A percentile compares a stretch with the other conserved stretches of the same genome.
Evolutionary conservation across 2,888 invertebrate species (phyloP).

Genomic region (Scaptomyza polygonia): DNA sequence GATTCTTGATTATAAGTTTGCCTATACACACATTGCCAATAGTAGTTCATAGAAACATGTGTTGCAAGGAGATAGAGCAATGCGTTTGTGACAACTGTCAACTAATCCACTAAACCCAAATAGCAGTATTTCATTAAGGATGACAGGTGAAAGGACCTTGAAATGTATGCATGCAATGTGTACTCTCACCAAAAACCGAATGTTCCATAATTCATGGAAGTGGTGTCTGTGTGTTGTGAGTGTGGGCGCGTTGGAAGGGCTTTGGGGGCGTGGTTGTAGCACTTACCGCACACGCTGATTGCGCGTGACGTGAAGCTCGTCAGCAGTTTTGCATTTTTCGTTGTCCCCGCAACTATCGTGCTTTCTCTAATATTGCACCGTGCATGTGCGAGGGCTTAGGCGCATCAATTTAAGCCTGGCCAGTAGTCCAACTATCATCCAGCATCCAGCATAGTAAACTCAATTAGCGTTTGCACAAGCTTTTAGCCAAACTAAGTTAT

Average conservation of each 20-base stretch:
- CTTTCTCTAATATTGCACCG: no score
- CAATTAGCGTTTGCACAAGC: slow-evolving; percentile 68
- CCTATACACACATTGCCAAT: slow-evolving; percentile 3
- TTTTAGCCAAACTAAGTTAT: slow-evolving; percentile 74
- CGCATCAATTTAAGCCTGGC: slow-evolving; percentile 50
- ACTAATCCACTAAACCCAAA: slow-evolving; percentile 42
- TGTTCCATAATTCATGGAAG: slow-evolving; percentile 41
- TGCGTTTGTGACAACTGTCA: slow-evolving; percentile 61
- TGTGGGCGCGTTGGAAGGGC: background rate
- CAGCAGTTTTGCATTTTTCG: slow-evolving; percentile 67
- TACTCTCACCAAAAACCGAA: slow-evolving; percentile 5
- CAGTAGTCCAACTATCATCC: slow-evolving; percentile 19
- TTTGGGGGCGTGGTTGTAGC: slow-evolving; percentile 46
- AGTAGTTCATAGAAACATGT: background rate
- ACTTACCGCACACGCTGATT: slow-evolving; percentile 64
- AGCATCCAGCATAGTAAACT: slow-evolving; percentile 53
- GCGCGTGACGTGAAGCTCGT: slow-evolving; percentile 71
- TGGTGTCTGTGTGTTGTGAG: slow-evolving; percentile 12
- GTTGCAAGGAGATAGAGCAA: slow-evolving; percentile 3
- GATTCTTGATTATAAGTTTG: background rate
- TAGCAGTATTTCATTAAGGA: slow-evolving; percentile 48
- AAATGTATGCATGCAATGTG: slow-evolving; percentile 15
- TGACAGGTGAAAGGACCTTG: slow-evolving; percentile 41
- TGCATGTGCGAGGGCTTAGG: slow-evolving; percentile 25
- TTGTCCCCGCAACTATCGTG: background rate